Percentiles rank a stretch among this genome's conserved stretches.
Evolutionary conservation across 2,113 vertebrate genomes (phyloP).

Genomic region (Catharus bicknelli): DNA sequence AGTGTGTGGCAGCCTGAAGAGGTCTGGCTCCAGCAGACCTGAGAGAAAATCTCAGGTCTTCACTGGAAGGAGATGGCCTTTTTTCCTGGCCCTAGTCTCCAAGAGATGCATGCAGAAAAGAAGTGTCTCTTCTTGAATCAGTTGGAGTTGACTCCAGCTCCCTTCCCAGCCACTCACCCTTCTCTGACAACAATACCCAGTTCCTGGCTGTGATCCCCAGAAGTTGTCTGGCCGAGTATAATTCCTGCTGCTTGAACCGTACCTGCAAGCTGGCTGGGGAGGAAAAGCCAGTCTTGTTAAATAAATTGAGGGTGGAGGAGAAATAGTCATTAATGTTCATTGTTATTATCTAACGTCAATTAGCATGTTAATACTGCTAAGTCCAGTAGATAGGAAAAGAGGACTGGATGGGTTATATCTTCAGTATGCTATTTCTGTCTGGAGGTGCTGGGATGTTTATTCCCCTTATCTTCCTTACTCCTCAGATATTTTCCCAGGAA

Average conservation of each 20-base stretch:
- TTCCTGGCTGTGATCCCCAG: not conserved
- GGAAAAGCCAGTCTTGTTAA: not conserved
- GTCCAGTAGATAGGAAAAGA: not conserved
- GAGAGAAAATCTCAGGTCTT: not conserved
- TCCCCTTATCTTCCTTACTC: slow-evolving; percentile 47
- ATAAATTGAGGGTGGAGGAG: not conserved
- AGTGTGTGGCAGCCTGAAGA: not conserved
- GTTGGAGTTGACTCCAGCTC: not conserved
- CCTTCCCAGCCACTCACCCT: not conserved
- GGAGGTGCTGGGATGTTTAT: slow-evolving; percentile 49
- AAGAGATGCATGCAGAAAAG: not conserved
- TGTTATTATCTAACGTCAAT: not conserved
- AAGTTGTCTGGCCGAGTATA: not conserved
- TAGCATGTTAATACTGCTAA: slow-evolving; percentile 27
- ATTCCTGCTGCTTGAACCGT: slow-evolving; percentile 7
- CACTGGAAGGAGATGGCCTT: not conserved
- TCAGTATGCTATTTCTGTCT: slow-evolving; percentile 14
- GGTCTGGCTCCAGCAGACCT: not conserved
- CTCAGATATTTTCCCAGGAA: slow-evolving; percentile 41
- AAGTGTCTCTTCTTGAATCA: not conserved
- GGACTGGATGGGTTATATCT: not conserved
- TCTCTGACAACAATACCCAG: not conserved
- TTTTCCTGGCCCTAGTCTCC: not conserved
- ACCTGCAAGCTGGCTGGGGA: not conserved
- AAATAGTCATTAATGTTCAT: slow-evolving; percentile 24